Evolutionary conservation across 2,888 invertebrate species (phyloP).

Genomic region (Rhodophaea formosa): DNA sequence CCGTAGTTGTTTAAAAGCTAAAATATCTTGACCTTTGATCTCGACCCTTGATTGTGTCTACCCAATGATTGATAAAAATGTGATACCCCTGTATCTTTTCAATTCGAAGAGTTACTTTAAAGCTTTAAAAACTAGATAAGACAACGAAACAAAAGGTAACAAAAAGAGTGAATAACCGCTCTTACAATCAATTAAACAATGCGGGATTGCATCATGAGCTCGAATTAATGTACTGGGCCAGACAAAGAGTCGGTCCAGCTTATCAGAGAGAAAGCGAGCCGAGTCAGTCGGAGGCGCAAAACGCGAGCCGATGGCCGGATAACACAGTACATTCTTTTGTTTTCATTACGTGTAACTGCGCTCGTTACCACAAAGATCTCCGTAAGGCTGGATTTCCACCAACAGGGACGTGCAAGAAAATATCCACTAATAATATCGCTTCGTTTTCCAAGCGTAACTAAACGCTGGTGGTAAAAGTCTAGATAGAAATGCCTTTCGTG

Average conservation of each 20-base stretch:
- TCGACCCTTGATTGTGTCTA: background rate
- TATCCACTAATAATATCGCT: no score
- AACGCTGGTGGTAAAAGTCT: no score
- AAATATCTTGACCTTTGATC: background rate
- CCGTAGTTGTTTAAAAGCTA: no score
- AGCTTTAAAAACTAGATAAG: slow-evolving; percentile 13
- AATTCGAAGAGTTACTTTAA: slow-evolving; percentile 9
- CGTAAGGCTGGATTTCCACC: slow-evolving; percentile 26
- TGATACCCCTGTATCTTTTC: background rate
- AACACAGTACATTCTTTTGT: slow-evolving; percentile 65
- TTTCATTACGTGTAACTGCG: slow-evolving; percentile 59
- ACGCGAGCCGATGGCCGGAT: slow-evolving; percentile 47
- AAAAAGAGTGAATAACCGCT: slow-evolving; percentile 52
- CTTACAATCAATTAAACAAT: slow-evolving; percentile 68
- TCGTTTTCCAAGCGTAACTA: no score
- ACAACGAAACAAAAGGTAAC: slow-evolving; percentile 41
- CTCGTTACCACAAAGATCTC: slow-evolving; percentile 60
- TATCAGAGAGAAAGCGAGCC: slow-evolving; percentile 69
- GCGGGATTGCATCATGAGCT: slow-evolving; percentile 60
- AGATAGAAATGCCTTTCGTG: no score
- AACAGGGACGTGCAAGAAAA: no score
- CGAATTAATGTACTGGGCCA: slow-evolving; percentile 67
- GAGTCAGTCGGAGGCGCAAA: slow-evolving; percentile 40
- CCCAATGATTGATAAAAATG: background rate
- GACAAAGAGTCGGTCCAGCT: slow-evolving; percentile 60